Base-by-base conservation (phyloP, 2,113 vertebrate species). In the Setophaga coronata region DNA sequence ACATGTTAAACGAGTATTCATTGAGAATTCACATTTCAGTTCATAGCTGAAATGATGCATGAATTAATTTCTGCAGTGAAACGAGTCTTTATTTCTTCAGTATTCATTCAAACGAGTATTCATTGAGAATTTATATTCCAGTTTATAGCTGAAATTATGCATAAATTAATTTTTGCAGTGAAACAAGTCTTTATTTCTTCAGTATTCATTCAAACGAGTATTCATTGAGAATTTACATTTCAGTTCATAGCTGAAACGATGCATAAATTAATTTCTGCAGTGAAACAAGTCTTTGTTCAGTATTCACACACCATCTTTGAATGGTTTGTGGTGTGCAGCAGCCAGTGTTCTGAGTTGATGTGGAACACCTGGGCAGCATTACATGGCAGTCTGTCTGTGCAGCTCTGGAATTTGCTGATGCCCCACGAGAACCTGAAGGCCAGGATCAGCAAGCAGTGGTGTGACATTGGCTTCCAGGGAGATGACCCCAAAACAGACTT, bases 401-500 rank as follows among this genome's bases (percentile, higher is more conserved):
- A 99, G 99, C 98, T 99, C 83, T 99, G 99, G 99, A 98, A 98
- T 82, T 97, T 99, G 92, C 96, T 99, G 95, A 99, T 99, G 99
- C 99, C 99, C 36, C 95, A 98, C 0, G 97, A 98, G 87, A 98
- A 97, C 50, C 96, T 99, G 97, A 99, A 98, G 83, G 98, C 98
- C 48, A 99, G 99, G 95, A 97, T 99, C 94, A 99, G 98, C 73
- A 99, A 99, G 97, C 99, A 99, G 96, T 99, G 99, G 99, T 99
- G 99, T 76, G 98, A 99, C 97, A 99, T 99, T 60, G 99, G 99
- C 91, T 99, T 99, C 97, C 99, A 99, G 97, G 99, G 99, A 6
- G 99, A 99, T 33, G 99, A 99, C 90, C 99, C 99, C 38, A 99
- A 99, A 98, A 99, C 99, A 21, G 99, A 99, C 98, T 99, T 99